Percentiles rank a stretch among this genome's conserved stretches.
Conservation (phyloP, 1,140 invertebrate genomes). For the Drosophila elegans region DNA sequence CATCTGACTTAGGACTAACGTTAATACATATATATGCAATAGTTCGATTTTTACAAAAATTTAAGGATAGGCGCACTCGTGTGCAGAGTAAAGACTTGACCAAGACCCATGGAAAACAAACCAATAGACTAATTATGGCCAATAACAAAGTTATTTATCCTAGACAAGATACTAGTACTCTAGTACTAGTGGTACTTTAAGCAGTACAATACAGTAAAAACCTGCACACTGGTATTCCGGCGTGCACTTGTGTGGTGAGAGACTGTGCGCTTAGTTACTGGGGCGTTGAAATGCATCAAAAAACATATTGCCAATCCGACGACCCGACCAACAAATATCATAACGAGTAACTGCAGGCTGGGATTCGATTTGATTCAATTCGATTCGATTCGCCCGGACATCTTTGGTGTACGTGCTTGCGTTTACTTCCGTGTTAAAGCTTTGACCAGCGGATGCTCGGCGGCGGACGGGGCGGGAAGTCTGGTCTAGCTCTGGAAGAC, state of each 20-base stretch:
- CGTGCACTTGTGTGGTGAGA: constrained; percentile 29
- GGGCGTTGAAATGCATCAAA: constrained; percentile 55
- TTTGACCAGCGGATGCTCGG: constrained; percentile 47
- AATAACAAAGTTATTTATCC: constrained; percentile 64
- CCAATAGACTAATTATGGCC: constrained; percentile 59
- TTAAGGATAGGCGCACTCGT: constrained; percentile 15
- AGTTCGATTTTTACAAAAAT: constrained; percentile 33
- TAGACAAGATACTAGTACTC: constrained; percentile 53
- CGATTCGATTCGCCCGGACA: constrained; percentile 27
- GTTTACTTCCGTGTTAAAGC: constrained; percentile 63
- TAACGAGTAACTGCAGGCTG: constrained; percentile 30
- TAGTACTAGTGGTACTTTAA: constrained; percentile 52
- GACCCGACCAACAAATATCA: constrained; percentile 48
- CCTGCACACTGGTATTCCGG: constrained; percentile 36
- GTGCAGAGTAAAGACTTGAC: constrained; percentile 50
- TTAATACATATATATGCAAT: constrained; percentile 35
- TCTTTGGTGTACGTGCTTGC: constrained; percentile 67
- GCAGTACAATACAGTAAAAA: constrained; percentile 70
- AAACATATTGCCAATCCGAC: constrained; percentile 48
- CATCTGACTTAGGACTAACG: constrained; percentile 39
- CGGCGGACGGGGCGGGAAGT: background rate
- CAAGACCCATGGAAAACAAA: constrained; percentile 57
- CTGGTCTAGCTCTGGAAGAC: constrained; percentile 79
- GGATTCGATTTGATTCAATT: background rate
- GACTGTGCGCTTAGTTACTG: constrained; percentile 56